Evolutionary conservation across 2,888 invertebrate species (phyloP).

Genomic region (Dexiosoma caninum): DNA sequence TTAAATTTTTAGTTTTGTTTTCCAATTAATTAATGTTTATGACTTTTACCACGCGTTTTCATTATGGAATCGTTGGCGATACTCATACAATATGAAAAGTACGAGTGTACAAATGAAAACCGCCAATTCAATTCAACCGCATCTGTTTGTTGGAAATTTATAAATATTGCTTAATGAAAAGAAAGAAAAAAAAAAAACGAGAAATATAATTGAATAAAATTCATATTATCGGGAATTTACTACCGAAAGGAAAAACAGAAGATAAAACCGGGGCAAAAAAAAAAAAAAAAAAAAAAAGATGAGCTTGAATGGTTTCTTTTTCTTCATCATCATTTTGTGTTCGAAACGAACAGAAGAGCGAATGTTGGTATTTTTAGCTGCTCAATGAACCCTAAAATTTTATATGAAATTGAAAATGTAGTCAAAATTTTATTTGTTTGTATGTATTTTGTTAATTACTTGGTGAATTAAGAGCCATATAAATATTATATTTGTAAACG

Average conservation of each 20-base stretch:
- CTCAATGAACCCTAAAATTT: constrained; percentile 59
- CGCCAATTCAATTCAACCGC: constrained; percentile 58
- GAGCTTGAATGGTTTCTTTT: constrained; percentile 57
- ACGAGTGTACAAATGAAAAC: constrained; percentile 21
- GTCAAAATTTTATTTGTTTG: constrained; percentile 33
- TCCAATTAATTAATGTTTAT: constrained; percentile 64
- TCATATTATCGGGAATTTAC: constrained; percentile 41
- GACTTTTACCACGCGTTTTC: constrained; percentile 63
- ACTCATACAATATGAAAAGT: constrained; percentile 21
- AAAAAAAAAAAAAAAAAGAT: constrained; percentile 19
- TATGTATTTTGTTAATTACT: constrained; percentile 36
- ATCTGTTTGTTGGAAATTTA: constrained; percentile 56
- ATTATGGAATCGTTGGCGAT: constrained; percentile 59
- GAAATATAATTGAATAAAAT: constrained; percentile 44
- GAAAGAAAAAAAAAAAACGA: not conserved
- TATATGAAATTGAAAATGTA: constrained; percentile 44
- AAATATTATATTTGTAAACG: constrained; percentile 40
- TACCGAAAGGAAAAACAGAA: not conserved
- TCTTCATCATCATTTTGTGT: constrained; percentile 4
- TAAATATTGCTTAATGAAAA: constrained; percentile 25
- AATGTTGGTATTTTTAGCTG: constrained; percentile 40
- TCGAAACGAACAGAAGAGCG: constrained; percentile 13
- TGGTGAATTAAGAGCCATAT: constrained; percentile 38
- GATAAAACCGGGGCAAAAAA: constrained; percentile 23
- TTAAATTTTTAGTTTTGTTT: constrained; percentile 51